phyloP scores from a whole-genome alignment of 2,888 invertebrate species.

The Adelognathus sp. region DNA sequence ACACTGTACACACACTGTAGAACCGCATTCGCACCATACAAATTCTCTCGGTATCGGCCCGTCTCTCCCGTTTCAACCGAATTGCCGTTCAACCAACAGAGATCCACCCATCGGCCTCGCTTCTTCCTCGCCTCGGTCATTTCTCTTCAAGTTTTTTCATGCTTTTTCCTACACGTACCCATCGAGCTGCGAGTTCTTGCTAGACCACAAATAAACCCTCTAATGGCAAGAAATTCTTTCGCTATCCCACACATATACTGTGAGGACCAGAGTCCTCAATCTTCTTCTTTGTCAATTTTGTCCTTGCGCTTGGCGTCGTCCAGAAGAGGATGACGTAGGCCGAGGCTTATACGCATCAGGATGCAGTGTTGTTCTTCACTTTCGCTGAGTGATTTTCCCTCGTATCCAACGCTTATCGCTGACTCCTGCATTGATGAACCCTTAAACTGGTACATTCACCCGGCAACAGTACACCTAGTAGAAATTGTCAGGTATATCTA shows the following conservation, averaged over 20 bases:
- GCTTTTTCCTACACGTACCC: background rate
- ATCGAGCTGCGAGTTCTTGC: constrained; percentile 5
- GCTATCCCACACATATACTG: constrained; percentile 40
- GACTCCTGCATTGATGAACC: too few species aligned
- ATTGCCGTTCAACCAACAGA: constrained; percentile 13
- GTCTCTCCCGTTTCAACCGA: background rate
- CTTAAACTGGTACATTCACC: too few species aligned
- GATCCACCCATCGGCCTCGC: constrained; percentile 18
- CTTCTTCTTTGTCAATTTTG: constrained; percentile 27
- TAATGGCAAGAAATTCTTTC: constrained; percentile 63
- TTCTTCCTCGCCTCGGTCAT: constrained; percentile 26
- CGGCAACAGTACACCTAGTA: too few species aligned
- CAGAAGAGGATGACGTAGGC: too few species aligned
- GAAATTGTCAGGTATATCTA: too few species aligned
- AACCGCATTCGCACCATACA: constrained; percentile 39
- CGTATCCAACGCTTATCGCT: too few species aligned
- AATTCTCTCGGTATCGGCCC: constrained; percentile 36
- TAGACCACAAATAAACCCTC: constrained; percentile 56
- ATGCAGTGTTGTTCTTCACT: too few species aligned
- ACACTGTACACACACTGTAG: background rate
- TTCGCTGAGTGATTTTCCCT: too few species aligned
- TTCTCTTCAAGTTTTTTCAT: constrained; percentile 22
- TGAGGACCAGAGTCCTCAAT: constrained; percentile 40
- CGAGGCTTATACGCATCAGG: too few species aligned
- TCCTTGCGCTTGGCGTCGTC: constrained; percentile 1